Base-by-base conservation (phyloP, 2,113 vertebrate species). In the Microcebus ravelobensis region DNA sequence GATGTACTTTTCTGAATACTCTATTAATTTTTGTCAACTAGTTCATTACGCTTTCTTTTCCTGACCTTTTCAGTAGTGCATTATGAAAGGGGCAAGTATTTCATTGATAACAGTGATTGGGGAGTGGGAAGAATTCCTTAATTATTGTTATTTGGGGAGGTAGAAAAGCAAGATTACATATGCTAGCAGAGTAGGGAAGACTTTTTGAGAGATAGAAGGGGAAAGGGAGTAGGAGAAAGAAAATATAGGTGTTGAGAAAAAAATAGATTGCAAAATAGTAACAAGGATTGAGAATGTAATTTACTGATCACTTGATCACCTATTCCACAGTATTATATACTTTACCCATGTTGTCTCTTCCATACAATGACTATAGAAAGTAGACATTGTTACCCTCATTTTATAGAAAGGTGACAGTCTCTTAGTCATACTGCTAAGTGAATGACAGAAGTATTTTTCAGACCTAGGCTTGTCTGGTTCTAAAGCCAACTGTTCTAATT, bases 61-160 rank as follows among this genome's bases (percentile, higher is more conserved):
- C 61, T 76, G 77, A 42, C 27, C 52, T 96, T 86, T 94, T 94
- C 67, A 81, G n/a, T 63, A 71, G 31, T 91, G 23, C 77, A 10
- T 76, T 87, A 27, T 83, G 5, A 59, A 95, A 94, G 68, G 71
- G 74, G 11, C 84, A 80, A 23, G 6, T 57, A n/a, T 89, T 96
- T 87, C 42, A 87, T 18, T 87, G 81, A 81, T 90, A 34, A 14
- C 82, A 55, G 73, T 91, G 36, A 36, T 89, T 68, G 3, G 4
- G 13, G 4, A 20, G 25, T 34, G 9, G 21, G 34, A 82, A 70
- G 39, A 87, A 39, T 65, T 79, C 29, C 45, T 67, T 83, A 39
- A 68, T 71, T 91, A 90, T 55, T 87, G 13, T 85, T 81, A 65
- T 90, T 85, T 85, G 14, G 67, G 45, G 25, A 73, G 39, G 27